Evolutionary conservation across 2,888 invertebrate genomes (phyloP), one percentile per base, ranked within the genome.

Genomic region (Tolmerus cingulatus): DNA sequence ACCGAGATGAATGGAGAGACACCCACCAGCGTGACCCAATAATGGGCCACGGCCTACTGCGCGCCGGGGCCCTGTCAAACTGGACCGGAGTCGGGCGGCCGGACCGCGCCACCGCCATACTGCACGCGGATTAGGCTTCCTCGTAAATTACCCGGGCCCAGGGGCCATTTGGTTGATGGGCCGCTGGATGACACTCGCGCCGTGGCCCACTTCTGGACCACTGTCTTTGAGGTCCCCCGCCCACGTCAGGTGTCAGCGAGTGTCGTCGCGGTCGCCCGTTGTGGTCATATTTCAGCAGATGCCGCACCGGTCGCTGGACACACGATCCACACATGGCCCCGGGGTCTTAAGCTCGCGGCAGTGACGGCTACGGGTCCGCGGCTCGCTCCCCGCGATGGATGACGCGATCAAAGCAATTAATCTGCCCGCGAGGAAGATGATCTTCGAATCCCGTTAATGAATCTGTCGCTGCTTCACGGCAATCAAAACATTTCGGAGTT

Each of bases 361-460:
- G n/a, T 1, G 5, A 51, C 16, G 7, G 16, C n/a, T 51, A 12
- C 66, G 8, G 9, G 27, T n/a, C 8, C 27, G 7, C 66, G 66
- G 19, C 78, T 78, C 46, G 43, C 12, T 74, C 66, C 8, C 27
- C 27, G 23, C 84, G 84, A 84, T 84, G 40, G 37, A 84, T 84
- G 66, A 34, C 9, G 23, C 66, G 57, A 40, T 23, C 74, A 37
- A 37, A 40, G 84, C 84, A 84, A 84, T 84, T 84, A 84, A 84
- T 84, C 84, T 57, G 74, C 34, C 40, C 40, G 57, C 46, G 79
- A 79, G 84, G 66, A 74, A 84, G 74, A 84, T 84, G 66, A 84
- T 84, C 84, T 84, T 74, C 12, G 40, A 40, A 84, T 84, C 84
- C 84, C 84, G 84, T 84, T 84, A 84, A 84, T 84, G 84, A 84